phyloP scores from a whole-genome alignment of 1,140 invertebrate genomes.

The fruit fly (Drosophila melanogaster) region DNA sequence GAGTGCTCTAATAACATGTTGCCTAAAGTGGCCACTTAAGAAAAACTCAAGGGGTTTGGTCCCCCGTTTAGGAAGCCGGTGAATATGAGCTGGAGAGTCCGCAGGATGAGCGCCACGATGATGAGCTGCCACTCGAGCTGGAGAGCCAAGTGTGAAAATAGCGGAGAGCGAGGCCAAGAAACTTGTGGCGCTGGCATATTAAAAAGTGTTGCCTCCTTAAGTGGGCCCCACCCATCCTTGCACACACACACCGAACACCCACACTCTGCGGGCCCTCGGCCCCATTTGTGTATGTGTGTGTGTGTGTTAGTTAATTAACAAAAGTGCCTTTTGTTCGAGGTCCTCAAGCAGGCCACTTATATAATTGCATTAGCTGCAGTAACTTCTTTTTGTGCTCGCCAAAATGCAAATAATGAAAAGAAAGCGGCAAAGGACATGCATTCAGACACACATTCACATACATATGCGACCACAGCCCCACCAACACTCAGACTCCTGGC shows the following conservation, averaged over 20 bases:
- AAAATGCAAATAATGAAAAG: conserved; percentile 76
- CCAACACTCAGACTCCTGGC: conserved; percentile 23
- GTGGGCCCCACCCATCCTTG: conserved; percentile 24
- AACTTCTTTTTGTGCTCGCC: conserved; percentile 54
- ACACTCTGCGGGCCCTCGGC: background rate
- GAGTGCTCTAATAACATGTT: conserved; percentile 65
- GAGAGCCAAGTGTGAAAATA: conserved; percentile 57
- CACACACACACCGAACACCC: background rate
- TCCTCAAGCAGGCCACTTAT: conserved; percentile 71
- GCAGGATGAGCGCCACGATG: conserved; percentile 9
- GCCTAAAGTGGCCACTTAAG: conserved; percentile 61
- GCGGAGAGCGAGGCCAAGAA: conserved; percentile 41
- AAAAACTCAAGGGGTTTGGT: conserved; percentile 26
- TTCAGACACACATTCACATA: conserved; percentile 4
- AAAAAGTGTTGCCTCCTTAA: conserved; percentile 62
- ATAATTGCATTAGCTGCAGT: conserved; percentile 79
- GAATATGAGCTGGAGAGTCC: conserved; percentile 15
- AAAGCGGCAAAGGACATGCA: conserved; percentile 61
- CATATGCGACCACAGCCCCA: no score
- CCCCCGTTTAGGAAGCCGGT: background rate
- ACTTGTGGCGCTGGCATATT: conserved; percentile 46
- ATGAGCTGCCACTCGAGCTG: conserved; percentile 45
- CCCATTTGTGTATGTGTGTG: conserved; percentile 6
- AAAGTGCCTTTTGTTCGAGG: conserved; percentile 72
- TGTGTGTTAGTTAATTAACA: conserved; percentile 70